Conservation (phyloP, 2,888 invertebrate species). For the Venusia cambrica region DNA sequence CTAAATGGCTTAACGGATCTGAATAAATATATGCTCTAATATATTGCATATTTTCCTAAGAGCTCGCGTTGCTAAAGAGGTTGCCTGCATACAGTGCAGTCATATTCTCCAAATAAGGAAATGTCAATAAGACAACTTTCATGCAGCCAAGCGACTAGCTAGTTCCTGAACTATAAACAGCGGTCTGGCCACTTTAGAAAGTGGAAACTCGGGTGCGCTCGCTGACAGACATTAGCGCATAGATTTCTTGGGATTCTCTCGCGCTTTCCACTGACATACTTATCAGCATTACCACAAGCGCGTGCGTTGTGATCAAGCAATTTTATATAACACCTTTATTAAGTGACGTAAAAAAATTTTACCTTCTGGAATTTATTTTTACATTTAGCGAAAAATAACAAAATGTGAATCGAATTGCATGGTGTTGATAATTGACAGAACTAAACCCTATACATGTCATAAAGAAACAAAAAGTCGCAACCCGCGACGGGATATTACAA, state of each 20-base stretch:
- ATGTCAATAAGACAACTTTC: conserved; percentile 69
- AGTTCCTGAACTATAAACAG: conserved; percentile 76
- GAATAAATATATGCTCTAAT: too few species aligned
- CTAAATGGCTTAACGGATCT: too few species aligned
- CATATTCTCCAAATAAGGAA: conserved; percentile 48
- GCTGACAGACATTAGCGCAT: conserved; percentile 60
- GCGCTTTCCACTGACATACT: conserved; percentile 79
- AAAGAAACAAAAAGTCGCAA: too few species aligned
- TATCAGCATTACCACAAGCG: conserved; percentile 43
- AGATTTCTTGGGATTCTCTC: conserved; percentile 79
- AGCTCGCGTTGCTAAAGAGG: background rate
- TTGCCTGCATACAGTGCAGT: conserved; percentile 4
- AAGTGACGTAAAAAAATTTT: too few species aligned
- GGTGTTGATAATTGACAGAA: too few species aligned
- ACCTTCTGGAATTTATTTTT: too few species aligned
- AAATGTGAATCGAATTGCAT: too few species aligned
- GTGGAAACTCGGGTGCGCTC: conserved; percentile 63
- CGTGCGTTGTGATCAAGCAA: conserved; percentile 16
- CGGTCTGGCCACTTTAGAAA: conserved; percentile 73
- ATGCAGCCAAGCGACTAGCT: conserved; percentile 45
- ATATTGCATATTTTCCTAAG: too few species aligned
- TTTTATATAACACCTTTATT: too few species aligned
- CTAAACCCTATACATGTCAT: too few species aligned
- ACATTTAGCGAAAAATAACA: too few species aligned
- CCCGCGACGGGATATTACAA: too few species aligned